Conservation (phyloP, 2,797 vertebrate species). For the Cheirogaleus major region DNA sequence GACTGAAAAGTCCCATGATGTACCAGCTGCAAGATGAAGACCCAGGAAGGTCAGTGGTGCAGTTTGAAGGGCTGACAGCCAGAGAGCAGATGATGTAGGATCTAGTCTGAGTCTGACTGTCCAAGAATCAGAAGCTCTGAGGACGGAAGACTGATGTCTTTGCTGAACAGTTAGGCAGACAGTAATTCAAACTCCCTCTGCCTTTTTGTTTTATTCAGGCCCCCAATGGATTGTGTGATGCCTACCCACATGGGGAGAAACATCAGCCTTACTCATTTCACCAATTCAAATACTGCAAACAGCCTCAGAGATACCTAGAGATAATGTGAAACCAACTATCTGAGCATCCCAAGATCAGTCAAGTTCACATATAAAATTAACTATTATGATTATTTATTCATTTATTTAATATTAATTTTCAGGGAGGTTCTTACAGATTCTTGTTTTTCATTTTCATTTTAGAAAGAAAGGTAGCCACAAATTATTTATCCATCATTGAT, state of each 20-base stretch:
- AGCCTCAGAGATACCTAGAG: not conserved
- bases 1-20: not conserved
- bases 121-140: not conserved
- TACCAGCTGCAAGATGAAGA: not conserved
- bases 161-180: not conserved
- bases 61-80: not conserved
- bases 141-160: too few species aligned
- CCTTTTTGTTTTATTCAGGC: not conserved
- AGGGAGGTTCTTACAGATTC: not conserved
- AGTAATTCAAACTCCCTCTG: not conserved
- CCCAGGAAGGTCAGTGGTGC: not conserved
- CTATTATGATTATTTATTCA: not conserved
- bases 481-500: not conserved
- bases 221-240: too few species aligned
- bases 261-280: not conserved
- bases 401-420: not conserved
- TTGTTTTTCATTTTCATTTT: not conserved
- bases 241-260: too few species aligned
- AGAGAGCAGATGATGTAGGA: not conserved
- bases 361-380: not conserved
- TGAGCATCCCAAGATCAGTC: not conserved
- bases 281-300: not conserved
- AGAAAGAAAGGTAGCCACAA: not conserved
- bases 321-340: not conserved
- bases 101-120: not conserved